Percentiles rank a stretch among this genome's conserved stretches.
Evolutionary conservation across 1,140 invertebrate species (phyloP).

Genomic region (Propsilocerus akamusi): DNA sequence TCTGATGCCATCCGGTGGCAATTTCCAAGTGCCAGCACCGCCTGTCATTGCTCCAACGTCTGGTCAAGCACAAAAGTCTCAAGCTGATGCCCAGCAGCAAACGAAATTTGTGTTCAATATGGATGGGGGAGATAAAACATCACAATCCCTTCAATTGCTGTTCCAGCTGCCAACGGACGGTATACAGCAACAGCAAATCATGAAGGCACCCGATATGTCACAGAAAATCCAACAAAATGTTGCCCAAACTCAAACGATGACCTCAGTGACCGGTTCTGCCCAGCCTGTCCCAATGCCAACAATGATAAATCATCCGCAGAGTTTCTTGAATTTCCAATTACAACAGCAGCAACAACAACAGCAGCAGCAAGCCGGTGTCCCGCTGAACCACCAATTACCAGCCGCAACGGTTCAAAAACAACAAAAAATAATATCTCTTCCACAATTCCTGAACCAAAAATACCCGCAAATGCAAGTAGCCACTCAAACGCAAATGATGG

Average conservation of each 20-base stretch:
- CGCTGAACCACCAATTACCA: conserved; percentile 14
- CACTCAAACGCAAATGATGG: conserved; percentile 26
- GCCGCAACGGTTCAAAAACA: conserved; percentile 15
- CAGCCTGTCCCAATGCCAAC: conserved; percentile 17
- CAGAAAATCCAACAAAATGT: conserved; percentile 1
- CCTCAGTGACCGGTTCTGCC: not conserved
- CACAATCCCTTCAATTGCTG: conserved; percentile 20
- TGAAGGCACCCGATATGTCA: conserved; percentile 6
- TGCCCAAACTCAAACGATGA: not conserved
- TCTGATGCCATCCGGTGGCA: not conserved
- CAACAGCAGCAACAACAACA: conserved; percentile 13
- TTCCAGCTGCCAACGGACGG: conserved; percentile 17
- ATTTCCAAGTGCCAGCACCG: not conserved
- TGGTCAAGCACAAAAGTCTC: conserved; percentile 7
- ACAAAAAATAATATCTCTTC: conserved; percentile 18
- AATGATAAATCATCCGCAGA: conserved; percentile 11
- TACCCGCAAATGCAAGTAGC: conserved; percentile 35
- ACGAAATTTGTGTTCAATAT: conserved; percentile 23
- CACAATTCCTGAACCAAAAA: conserved; percentile 12
- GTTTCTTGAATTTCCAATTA: conserved; percentile 14
- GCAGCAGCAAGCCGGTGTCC: conserved; percentile 13
- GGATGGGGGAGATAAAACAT: conserved; percentile 17
- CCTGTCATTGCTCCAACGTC: not conserved
- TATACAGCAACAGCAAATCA: conserved; percentile 14
- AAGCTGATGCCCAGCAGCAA: conserved; percentile 8